Percentiles rank a stretch among this genome's conserved stretches.
Evolutionary conservation across 2,888 invertebrate species (phyloP).

Genomic region (Cosmorhoe ocellata): DNA sequence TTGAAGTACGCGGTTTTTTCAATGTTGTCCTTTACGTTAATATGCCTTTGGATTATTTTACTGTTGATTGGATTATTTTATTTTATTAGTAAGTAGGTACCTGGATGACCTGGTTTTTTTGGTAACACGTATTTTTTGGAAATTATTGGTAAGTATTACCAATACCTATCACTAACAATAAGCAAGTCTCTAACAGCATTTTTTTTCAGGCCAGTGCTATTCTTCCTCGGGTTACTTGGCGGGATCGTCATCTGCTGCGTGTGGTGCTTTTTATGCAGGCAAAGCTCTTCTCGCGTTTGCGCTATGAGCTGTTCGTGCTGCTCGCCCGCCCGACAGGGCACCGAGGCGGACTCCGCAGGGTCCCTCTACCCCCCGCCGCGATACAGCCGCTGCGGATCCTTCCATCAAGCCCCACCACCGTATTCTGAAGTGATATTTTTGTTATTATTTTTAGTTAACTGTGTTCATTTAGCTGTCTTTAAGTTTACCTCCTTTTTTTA

Average conservation of each 20-base stretch:
- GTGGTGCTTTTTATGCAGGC: conserved; percentile 68
- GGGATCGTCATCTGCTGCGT: conserved; percentile 87
- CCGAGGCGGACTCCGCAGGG: conserved; percentile 90
- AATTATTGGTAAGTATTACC: no score
- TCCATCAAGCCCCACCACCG: conserved; percentile 91
- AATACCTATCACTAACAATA: no score
- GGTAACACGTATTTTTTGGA: no score
- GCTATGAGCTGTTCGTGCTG: conserved; percentile 60
- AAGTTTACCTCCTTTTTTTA: conserved; percentile 8
- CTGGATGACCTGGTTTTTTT: no score
- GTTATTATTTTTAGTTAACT: conserved; percentile 36
- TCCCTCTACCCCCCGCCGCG: conserved; percentile 92
- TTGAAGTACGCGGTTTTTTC: no score
- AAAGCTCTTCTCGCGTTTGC: conserved; percentile 39
- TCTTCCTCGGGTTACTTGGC: conserved; percentile 86
- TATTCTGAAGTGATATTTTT: conserved; percentile 87
- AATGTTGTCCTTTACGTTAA: no score
- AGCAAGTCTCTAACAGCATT: neutral
- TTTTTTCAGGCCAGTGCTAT: conserved; percentile 83
- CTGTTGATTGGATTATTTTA: no score
- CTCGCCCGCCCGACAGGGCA: conserved; percentile 68
- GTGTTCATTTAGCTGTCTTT: no score
- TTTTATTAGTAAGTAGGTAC: no score
- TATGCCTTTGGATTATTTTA: no score
- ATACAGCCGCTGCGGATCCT: conserved; percentile 92